Conservation (phyloP, 2,888 invertebrate genomes). For the Teleogryllus oceanicus region DNA sequence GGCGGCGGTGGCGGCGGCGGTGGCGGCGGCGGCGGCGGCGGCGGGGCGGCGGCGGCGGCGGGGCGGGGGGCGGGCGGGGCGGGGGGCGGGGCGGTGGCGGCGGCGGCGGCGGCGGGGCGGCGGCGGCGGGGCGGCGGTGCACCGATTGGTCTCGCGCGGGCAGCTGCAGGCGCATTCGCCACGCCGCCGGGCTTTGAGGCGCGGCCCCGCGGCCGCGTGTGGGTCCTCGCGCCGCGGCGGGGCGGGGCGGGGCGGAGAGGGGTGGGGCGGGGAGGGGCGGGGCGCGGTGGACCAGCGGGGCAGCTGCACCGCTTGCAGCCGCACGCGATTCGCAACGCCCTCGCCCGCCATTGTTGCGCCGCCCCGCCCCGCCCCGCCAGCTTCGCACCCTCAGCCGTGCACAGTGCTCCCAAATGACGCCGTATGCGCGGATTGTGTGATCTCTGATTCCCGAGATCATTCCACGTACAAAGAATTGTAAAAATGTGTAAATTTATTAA, state of each 20-base stretch:
- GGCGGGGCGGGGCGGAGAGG: neutral
- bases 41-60: neutral
- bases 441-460: no score
- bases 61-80: neutral
- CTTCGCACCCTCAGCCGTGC: neutral
- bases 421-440: no score
- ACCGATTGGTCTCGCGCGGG: neutral
- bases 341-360: neutral
- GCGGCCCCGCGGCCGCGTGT: neutral
- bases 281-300: neutral
- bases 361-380: neutral
- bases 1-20: neutral
- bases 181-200: slow-evolving; percentile 18
- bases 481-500: no score
- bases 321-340: neutral
- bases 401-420: no score
- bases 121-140: neutral
- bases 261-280: neutral
- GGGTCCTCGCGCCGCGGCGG: neutral
- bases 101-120: neutral
- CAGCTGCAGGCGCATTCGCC: slow-evolving; percentile 1
- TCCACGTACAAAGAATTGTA: no score
- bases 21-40: neutral
- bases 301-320: neutral
- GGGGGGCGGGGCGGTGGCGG: neutral